A percentile compares a stretch with the other conserved stretches of the same genome.
Conservation (phyloP, 2,113 vertebrate genomes). For the Cottus gobio region DNA sequence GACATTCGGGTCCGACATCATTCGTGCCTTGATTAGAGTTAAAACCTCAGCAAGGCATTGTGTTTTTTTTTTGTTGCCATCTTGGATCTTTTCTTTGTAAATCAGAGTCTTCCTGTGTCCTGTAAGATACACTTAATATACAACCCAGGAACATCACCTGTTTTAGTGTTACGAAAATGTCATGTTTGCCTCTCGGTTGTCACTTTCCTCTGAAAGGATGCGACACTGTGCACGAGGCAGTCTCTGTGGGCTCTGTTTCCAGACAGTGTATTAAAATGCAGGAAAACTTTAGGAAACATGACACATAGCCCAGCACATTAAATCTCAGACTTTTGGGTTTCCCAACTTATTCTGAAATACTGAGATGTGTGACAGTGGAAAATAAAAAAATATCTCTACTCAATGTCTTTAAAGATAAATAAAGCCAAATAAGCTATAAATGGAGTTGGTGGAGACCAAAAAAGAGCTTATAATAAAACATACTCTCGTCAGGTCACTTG, state of each 20-base stretch:
- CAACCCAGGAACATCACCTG: constrained; percentile 28
- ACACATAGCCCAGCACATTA: constrained; percentile 53
- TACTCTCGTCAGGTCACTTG: background rate
- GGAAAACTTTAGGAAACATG: constrained; percentile 61
- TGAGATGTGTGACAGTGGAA: constrained; percentile 25
- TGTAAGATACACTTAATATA: constrained; percentile 29
- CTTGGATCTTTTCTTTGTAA: constrained; percentile 4
- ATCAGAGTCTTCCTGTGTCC: constrained; percentile 18
- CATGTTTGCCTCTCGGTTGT: constrained; percentile 62
- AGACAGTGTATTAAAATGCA: constrained; percentile 61
- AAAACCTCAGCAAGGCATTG: constrained; percentile 16
- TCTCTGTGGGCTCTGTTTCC: constrained; percentile 65
- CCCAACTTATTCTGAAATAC: constrained; percentile 27
- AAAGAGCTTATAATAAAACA: background rate
- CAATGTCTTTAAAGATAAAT: constrained; percentile 1
- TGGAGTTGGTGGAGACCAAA: background rate
- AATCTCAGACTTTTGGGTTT: constrained; percentile 34
- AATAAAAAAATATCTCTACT: constrained; percentile 3
- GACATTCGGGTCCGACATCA: constrained; percentile 32
- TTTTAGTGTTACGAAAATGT: constrained; percentile 44
- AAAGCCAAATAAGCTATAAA: background rate
- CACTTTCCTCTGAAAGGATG: constrained; percentile 59
- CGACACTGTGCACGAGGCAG: constrained; percentile 40
- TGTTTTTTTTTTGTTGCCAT: constrained; percentile 8
- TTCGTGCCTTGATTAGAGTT: constrained; percentile 38